phyloP scores from a whole-genome alignment of 2,888 invertebrate genomes.

The Eumacrocentrus americanus region DNA sequence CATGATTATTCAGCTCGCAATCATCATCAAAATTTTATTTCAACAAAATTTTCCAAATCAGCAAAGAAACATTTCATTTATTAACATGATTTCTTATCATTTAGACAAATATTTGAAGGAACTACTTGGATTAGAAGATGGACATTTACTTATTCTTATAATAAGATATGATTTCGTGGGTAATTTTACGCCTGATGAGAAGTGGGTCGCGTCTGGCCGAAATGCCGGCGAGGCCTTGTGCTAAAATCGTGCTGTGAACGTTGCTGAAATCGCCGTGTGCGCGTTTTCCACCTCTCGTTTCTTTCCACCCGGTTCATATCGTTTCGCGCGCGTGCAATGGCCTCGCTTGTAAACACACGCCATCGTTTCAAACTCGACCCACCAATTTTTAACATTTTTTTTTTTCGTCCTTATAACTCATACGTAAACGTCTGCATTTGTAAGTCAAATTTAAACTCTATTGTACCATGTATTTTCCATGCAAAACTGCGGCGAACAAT shows the following conservation, averaged over 20 bases:
- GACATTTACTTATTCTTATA: no score
- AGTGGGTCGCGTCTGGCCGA: constrained; percentile 40
- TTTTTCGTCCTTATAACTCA: background rate
- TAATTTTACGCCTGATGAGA: no score
- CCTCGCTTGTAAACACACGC: constrained; percentile 21
- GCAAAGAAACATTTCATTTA: no score
- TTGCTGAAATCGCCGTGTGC: constrained; percentile 22
- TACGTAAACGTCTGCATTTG: background rate
- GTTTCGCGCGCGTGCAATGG: constrained; percentile 14
- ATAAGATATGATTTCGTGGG: no score
- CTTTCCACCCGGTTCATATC: constrained; percentile 2
- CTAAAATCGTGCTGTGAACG: constrained; percentile 37
- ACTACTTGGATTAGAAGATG: no score
- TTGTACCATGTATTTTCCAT: background rate
- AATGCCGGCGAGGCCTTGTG: constrained; percentile 40
- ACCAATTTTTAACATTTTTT: background rate
- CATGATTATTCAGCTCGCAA: background rate
- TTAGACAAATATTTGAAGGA: no score
- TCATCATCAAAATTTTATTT: background rate
- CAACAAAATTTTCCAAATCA: no score
- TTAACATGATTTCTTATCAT: no score
- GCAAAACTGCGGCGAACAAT: no score
- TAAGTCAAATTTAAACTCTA: constrained; percentile 5
- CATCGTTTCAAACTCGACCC: constrained; percentile 2
- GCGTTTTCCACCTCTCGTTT: constrained; percentile 25